These are phyloP conservation scores for Anthopleura sola DNA, from an alignment of 64 coral and sea anemone genomes.

Conservation along the genomic window DNA sequence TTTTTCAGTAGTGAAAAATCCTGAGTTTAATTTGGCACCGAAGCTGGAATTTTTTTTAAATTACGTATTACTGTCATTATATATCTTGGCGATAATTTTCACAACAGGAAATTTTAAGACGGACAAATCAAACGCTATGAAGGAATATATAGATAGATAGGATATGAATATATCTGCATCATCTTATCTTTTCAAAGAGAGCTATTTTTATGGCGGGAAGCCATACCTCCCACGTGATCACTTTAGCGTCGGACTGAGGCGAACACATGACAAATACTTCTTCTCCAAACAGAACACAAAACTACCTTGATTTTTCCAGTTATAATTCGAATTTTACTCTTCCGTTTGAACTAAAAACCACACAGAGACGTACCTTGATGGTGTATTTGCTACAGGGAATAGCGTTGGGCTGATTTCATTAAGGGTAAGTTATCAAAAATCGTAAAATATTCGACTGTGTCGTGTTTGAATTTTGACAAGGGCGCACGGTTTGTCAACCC, in stretches of 20 bases:
- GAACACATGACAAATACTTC: slow-evolving; percentile 7
- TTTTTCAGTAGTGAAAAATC: too few relatives aligned
- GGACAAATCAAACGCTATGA: neutral
- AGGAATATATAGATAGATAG: too few relatives aligned
- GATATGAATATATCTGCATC: neutral
- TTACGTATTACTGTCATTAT: too few relatives aligned
- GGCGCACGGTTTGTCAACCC: neutral
- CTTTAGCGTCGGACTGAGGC: neutral
- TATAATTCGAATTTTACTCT: neutral
- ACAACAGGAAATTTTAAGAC: neutral
- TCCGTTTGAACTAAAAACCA: neutral
- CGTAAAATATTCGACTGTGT: neutral
- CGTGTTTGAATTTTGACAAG: slow-evolving; percentile 5
- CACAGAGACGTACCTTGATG: neutral
- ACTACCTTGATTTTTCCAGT: neutral
- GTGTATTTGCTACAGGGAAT: neutral
- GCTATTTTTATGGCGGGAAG: neutral
- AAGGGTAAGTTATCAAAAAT: neutral
- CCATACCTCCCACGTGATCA: neutral
- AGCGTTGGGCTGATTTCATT: neutral
- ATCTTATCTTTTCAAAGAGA: neutral
- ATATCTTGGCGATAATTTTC: neutral
- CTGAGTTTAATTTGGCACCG: too few relatives aligned
- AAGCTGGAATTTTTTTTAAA: too few relatives aligned
- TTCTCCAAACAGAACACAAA: neutral